Conservation (phyloP, 1,140 invertebrate species). For the Eubasilissa regina region DNA sequence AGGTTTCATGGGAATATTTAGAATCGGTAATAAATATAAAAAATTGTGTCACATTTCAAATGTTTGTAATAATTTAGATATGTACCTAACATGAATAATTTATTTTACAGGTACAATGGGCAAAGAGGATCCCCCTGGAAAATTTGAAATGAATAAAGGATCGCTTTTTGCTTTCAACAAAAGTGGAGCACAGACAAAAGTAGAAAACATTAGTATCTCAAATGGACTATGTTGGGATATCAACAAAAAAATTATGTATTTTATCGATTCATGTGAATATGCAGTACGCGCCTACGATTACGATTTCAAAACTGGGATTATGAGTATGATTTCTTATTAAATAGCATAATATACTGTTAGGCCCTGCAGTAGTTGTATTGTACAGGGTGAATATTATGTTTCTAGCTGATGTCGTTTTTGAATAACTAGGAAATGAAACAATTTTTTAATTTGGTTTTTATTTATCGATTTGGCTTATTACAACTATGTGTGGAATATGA, state of each 20-base stretch:
- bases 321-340: slow-evolving; percentile 72
- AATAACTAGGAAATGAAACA: too few relatives aligned
- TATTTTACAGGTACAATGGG: slow-evolving; percentile 81
- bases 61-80: too few relatives aligned
- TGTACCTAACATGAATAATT: too few relatives aligned
- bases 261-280: slow-evolving; percentile 81
- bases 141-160: slow-evolving; percentile 74
- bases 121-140: slow-evolving; percentile 71
- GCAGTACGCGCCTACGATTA: slow-evolving; percentile 84
- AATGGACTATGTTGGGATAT: slow-evolving; percentile 89
- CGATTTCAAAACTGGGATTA: slow-evolving; percentile 77
- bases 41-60: too few relatives aligned
- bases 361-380: too few relatives aligned
- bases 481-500: too few relatives aligned
- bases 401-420: too few relatives aligned
- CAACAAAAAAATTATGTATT: slow-evolving; percentile 81
- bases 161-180: slow-evolving; percentile 73
- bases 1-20: too few relatives aligned
- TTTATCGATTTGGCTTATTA: too few relatives aligned
- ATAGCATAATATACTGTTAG: not conserved
- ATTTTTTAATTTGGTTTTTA: too few relatives aligned
- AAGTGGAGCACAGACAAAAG: slow-evolving; percentile 66
- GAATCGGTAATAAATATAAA: too few relatives aligned
- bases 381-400: too few relatives aligned
- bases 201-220: slow-evolving; percentile 77